Base-by-base conservation (phyloP, 2,888 invertebrate species). In the Odontothrips loti region DNA sequence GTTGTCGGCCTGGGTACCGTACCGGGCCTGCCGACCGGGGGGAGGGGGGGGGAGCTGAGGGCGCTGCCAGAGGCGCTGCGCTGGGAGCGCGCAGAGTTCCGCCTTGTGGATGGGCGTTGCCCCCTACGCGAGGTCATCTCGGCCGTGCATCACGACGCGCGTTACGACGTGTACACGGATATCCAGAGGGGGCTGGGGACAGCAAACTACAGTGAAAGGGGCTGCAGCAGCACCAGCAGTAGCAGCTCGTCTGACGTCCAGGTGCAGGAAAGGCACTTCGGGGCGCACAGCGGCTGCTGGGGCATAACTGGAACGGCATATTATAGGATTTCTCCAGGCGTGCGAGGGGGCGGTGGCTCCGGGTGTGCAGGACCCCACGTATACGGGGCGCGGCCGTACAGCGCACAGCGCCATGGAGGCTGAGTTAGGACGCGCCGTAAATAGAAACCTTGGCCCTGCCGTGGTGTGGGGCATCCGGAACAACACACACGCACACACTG, bases 381-480 rank as follows among this genome's bases (percentile, higher is more conserved):
- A 51, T 12, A 12, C 51, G 51, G 51, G 1, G 51, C 58, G 1
- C 20, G 58, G 58, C 58, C 58, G 58, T 58, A 58, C 17, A 51
- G 17, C 68, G 68, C 68, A 23, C 27, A 27, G 68, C 68, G 68
- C 68, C 27, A 75, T 75, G 27, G 68, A 75, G 68, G 68, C 68
- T 75, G 68, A 75, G 68, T 75, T 75, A 75, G 68, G 68, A 75
- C 68, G 68, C 68, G 27, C 68, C 68, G 68, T 75, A 75, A 75
- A 75, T 75, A 75, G 68, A 75, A 75, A 75, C 68, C 68, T 27
- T 75, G 68, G 68, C 68, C 68, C 68, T 11, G 68, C 11, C 23
- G 68, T 75, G 68, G 68, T 12, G 68, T 9, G 68, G 68, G 27
- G 23, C 23, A 12, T 23, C 23, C 68, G 3, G 27, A 11, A 27